These are phyloP conservation scores for Hermodice carunculata DNA, from an alignment of 2,888 invertebrate species.

Conservation along the genomic window DNA sequence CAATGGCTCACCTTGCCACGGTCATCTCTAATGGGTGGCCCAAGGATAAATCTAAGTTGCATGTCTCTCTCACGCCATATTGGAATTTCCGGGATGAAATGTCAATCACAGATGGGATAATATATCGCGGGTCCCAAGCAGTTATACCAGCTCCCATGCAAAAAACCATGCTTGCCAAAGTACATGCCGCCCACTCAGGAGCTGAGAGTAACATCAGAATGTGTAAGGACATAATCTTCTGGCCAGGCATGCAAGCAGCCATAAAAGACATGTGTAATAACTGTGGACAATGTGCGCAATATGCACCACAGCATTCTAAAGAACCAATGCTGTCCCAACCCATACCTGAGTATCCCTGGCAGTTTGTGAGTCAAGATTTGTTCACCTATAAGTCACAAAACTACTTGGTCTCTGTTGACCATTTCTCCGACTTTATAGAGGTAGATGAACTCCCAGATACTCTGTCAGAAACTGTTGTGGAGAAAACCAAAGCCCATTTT, in stretches of 20 bases:
- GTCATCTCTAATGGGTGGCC: slow-evolving; percentile 11
- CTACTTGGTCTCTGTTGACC: slow-evolving; percentile 14
- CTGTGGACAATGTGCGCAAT: slow-evolving; percentile 2
- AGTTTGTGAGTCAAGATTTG: slow-evolving; percentile 9
- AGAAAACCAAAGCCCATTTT: slow-evolving; percentile 8
- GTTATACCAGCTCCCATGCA: too few species aligned
- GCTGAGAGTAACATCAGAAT: slow-evolving; percentile 8
- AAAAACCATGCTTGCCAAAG: too few species aligned
- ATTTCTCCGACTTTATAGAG: slow-evolving; percentile 10
- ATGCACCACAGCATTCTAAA: neutral
- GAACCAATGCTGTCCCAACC: slow-evolving; percentile 8
- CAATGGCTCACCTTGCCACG: neutral
- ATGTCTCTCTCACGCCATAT: too few species aligned
- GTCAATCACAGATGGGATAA: too few species aligned
- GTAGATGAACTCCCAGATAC: slow-evolving; percentile 6
- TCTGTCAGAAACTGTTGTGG: neutral
- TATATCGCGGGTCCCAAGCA: too few species aligned
- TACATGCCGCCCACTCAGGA: too few species aligned
- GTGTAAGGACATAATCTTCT: slow-evolving; percentile 4
- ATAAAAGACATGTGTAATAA: slow-evolving; percentile 9
- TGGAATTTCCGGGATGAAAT: too few species aligned
- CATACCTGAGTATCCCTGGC: slow-evolving; percentile 1
- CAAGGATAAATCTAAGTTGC: neutral
- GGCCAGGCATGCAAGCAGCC: slow-evolving; percentile 3
- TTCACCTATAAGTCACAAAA: neutral